Percentiles rank a stretch among this genome's conserved stretches.
Conservation (phyloP, 2,797 vertebrate genomes). For the Tadarida brasiliensis region DNA sequence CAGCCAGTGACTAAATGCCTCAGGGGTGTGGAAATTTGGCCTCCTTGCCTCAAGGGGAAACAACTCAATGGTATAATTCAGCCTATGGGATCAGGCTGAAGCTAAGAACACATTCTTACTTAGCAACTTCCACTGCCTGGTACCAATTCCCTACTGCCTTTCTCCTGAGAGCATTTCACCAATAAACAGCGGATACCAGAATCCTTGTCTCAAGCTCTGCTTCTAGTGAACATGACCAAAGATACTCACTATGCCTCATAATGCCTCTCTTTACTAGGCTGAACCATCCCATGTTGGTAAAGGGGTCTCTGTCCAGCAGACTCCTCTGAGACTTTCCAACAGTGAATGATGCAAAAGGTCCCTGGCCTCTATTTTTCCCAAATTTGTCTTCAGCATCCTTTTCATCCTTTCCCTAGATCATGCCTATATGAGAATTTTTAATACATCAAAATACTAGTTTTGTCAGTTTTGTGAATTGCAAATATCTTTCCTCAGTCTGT, state of each 20-base stretch:
- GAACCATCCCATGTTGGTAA: neutral
- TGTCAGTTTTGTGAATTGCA: neutral
- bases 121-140: neutral
- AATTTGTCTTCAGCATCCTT: neutral
- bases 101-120: constrained; percentile 21
- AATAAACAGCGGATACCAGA: neutral
- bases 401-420: neutral
- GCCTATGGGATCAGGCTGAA: neutral
- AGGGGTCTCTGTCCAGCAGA: neutral
- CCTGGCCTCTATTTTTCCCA: neutral
- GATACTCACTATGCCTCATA: neutral
- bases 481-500: neutral
- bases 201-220: neutral
- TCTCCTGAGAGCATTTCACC: neutral
- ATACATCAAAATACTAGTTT: neutral
- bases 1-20: constrained; percentile 13
- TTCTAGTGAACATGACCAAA: neutral
- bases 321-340: neutral
- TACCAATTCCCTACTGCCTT: neutral
- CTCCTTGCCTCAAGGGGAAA: constrained; percentile 10
- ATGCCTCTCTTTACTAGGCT: neutral
- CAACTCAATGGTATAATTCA: neutral
- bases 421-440: neutral
- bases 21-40: neutral
- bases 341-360: neutral